phyloP scores from a whole-genome alignment of 2,113 vertebrate species.

The Plectropomus leopardus region DNA sequence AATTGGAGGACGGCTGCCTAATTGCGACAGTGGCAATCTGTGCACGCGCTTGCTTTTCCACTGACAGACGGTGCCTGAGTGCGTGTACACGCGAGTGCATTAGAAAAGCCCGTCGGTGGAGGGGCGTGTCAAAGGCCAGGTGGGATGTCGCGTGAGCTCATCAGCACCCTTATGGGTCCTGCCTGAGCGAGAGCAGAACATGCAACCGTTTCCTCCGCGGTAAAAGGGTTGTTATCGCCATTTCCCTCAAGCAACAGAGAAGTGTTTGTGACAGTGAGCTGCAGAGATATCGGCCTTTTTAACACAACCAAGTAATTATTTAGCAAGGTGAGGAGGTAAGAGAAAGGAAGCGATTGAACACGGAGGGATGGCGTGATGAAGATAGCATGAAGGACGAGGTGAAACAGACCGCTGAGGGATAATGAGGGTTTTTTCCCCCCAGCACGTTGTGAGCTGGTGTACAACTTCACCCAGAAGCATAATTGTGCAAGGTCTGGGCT shows the following conservation, averaged over 20 bases:
- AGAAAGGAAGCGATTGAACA: constrained; percentile 9
- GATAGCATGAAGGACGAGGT: constrained; percentile 35
- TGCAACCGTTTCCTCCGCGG: constrained; percentile 2
- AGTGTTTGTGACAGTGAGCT: constrained; percentile 25
- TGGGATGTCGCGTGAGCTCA: constrained; percentile 29
- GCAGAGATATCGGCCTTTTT: constrained; percentile 12
- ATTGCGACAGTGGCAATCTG: constrained; percentile 63
- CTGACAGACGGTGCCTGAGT: not conserved
- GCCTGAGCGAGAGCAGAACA: constrained; percentile 43
- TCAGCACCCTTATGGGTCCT: constrained; percentile 33
- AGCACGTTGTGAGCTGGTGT: constrained; percentile 44
- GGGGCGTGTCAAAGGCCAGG: constrained; percentile 49
- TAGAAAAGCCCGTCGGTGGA: constrained; percentile 32
- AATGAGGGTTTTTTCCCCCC: constrained; percentile 65
- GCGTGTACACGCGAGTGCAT: constrained; percentile 7
- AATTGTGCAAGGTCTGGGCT: constrained; percentile 68
- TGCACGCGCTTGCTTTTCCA: not conserved
- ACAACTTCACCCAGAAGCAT: constrained; percentile 53
- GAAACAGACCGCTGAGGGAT: constrained; percentile 49
- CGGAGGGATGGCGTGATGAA: constrained; percentile 10
- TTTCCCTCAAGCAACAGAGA: constrained; percentile 30
- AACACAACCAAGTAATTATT: constrained; percentile 44
- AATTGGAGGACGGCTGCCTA: constrained; percentile 80
- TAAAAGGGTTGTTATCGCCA: constrained; percentile 14
- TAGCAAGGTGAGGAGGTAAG: constrained; percentile 22